A percentile compares a stretch with the other conserved stretches of the same genome.
Evolutionary conservation across 2,797 vertebrate species (phyloP).

Genomic region (Ptychobarbus kaznakovi): DNA sequence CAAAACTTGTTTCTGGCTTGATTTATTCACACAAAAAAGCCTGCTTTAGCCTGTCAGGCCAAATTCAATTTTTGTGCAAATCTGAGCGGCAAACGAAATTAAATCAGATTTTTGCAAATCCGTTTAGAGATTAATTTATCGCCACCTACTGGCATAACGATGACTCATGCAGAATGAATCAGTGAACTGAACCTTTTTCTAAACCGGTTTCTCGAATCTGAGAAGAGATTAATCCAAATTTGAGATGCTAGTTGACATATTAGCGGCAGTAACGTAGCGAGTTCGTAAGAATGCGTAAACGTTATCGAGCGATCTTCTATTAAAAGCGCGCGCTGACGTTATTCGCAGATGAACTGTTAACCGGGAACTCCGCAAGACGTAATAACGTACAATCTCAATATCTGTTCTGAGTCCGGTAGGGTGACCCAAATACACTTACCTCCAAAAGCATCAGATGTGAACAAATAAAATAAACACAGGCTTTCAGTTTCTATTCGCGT

Average conservation of each 20-base stretch:
- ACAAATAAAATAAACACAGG: conserved; percentile 5
- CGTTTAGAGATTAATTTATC: neutral
- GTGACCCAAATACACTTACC: neutral
- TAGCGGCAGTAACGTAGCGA: neutral
- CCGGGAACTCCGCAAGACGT: neutral
- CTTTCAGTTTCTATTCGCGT: conserved; percentile 10
- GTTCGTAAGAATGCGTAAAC: neutral
- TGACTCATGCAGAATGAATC: neutral
- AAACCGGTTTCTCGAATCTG: neutral
- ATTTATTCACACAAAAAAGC: neutral
- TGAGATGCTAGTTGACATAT: neutral
- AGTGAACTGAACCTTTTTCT: neutral
- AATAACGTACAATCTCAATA: neutral
- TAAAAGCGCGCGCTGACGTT: neutral
- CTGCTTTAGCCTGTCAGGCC: no score
- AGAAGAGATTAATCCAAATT: neutral
- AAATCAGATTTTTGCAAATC: no score
- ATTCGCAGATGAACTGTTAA: neutral
- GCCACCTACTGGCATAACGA: conserved; percentile 11
- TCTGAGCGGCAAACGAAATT: neutral
- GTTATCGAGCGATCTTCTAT: neutral
- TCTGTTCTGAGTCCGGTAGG: neutral
- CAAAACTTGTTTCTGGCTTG: neutral
- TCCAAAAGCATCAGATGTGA: neutral
- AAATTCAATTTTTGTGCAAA: no score